A percentile compares a stretch with the other conserved stretches of the same genome.
phyloP scores from a whole-genome alignment of 92 coral and sea anemone genomes.

The Diadumene lineata region DNA sequence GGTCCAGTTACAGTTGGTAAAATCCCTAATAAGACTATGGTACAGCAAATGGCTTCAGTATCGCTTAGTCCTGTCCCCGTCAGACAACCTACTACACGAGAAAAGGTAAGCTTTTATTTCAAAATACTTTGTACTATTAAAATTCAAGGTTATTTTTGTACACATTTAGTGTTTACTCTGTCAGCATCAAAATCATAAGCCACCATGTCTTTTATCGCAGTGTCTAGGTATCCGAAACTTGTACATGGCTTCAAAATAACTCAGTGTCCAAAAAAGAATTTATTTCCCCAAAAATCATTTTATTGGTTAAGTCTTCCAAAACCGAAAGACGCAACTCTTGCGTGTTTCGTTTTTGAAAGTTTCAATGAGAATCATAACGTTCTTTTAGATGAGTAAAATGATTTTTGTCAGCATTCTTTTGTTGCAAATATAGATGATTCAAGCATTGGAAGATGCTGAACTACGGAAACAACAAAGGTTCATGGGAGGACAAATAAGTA shows the following conservation, averaged over 20 bases:
- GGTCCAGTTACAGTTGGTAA: conserved; percentile 43
- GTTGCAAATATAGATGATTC: conserved; percentile 49
- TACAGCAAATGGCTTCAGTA: conserved; percentile 94
- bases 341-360: too few species aligned
- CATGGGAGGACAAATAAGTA: conserved; percentile 87
- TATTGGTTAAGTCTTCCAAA: too few species aligned
- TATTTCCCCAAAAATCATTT: too few species aligned
- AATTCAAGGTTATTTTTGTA: too few species aligned
- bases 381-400: background rate
- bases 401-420: background rate
- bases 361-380: too few species aligned
- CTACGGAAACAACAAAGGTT: conserved; percentile 67
- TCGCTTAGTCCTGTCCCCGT: conserved; percentile 74
- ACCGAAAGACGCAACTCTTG: too few species aligned
- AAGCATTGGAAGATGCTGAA: conserved; percentile 85
- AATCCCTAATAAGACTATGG: conserved; percentile 74
- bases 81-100: conserved; percentile 47
- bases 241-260: too few species aligned
- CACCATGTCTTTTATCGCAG: too few species aligned
- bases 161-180: too few species aligned
- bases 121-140: background rate
- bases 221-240: too few species aligned
- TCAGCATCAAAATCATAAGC: too few species aligned
- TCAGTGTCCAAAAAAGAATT: too few species aligned
- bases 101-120: conserved; percentile 54